Evolutionary conservation across 2,888 invertebrate genomes (phyloP).

Genomic region (Lasioglossum pauxillum): DNA sequence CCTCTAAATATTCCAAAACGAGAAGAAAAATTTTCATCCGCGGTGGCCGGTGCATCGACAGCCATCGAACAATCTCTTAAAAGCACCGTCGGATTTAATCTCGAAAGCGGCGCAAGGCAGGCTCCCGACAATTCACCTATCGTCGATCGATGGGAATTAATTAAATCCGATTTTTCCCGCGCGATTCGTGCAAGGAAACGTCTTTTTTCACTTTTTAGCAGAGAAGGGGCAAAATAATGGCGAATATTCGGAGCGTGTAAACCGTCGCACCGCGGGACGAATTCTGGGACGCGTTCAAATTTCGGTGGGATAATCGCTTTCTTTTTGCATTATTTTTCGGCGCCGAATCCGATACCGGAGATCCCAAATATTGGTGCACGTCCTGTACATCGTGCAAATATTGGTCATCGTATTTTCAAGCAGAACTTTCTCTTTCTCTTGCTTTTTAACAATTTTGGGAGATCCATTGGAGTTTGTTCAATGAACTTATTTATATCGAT

Average conservation of each 20-base stretch:
- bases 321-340: not conserved
- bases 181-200: not conserved
- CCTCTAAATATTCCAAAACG: conserved; percentile 10
- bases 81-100: conserved; percentile 37
- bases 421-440: not conserved
- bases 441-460: not conserved
- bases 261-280: not conserved
- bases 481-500: too few species aligned
- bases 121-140: conserved; percentile 11
- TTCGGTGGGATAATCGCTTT: not conserved
- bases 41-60: conserved; percentile 26
- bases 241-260: not conserved
- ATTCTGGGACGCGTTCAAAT: not conserved
- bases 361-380: not conserved
- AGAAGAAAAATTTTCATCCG: conserved; percentile 27
- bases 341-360: not conserved
- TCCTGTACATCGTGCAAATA: not conserved
- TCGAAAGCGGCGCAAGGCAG: conserved; percentile 28
- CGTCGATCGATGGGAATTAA: conserved; percentile 58
- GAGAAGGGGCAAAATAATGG: not conserved
- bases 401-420: not conserved
- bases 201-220: not conserved
- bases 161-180: conserved; percentile 49
- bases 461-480: too few species aligned
- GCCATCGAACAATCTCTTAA: conserved; percentile 38